Conservation (phyloP, 2,113 vertebrate species). For the Turnix velox region DNA sequence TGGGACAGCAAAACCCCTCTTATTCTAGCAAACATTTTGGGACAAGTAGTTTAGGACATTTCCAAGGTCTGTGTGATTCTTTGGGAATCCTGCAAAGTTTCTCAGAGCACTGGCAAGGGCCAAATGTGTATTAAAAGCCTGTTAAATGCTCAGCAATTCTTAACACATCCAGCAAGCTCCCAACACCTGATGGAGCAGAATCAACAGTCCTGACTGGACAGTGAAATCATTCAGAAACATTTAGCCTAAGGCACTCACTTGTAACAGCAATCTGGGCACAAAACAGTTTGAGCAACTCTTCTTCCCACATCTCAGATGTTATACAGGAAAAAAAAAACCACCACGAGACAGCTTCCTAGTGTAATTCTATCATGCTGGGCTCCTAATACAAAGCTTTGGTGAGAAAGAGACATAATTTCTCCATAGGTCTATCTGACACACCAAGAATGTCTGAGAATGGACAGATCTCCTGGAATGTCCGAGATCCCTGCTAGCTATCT, state of each 20-base stretch:
- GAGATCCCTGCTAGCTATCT: background rate
- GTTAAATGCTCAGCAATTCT: background rate
- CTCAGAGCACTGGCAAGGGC: background rate
- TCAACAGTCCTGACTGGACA: background rate
- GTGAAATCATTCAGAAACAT: slow-evolving; percentile 22
- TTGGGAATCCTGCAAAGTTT: background rate
- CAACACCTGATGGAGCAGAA: slow-evolving; percentile 26
- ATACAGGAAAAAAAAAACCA: background rate
- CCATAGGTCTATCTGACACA: background rate
- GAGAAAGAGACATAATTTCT: background rate
- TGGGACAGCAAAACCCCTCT: background rate
- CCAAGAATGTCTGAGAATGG: no score
- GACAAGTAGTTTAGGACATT: background rate
- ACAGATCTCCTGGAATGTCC: background rate
- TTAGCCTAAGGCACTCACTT: background rate
- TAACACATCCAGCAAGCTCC: slow-evolving; percentile 11
- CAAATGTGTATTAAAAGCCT: background rate
- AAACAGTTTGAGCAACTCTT: background rate
- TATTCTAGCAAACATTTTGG: background rate
- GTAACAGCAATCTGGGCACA: background rate
- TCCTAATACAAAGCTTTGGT: background rate
- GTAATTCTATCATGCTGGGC: background rate
- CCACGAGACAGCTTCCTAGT: background rate
- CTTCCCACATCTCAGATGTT: background rate
- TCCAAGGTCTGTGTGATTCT: background rate